Conservation (phyloP, 2,797 vertebrate genomes). For the Notoglanidium macrostoma region DNA sequence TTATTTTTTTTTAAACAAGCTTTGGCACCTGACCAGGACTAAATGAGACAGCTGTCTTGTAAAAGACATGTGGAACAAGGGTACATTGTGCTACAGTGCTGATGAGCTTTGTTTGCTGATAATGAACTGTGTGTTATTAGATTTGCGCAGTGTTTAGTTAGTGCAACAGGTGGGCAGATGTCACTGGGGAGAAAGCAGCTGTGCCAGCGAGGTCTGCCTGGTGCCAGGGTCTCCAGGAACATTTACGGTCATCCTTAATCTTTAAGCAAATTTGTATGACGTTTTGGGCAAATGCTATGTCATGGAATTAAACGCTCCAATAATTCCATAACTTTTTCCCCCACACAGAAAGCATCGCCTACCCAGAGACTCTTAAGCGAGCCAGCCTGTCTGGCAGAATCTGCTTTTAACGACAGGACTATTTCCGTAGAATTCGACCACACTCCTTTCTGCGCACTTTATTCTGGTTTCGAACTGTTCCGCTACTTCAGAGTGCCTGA, state of each 20-base stretch:
- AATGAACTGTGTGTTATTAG: background rate
- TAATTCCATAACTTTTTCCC: background rate
- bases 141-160: slow-evolving; percentile 22
- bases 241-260: background rate
- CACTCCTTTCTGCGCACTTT: slow-evolving; percentile 27
- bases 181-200: background rate
- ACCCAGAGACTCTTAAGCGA: background rate
- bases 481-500: slow-evolving; percentile 18
- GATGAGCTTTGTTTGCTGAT: slow-evolving; percentile 4
- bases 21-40: background rate
- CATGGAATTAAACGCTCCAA: background rate
- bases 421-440: slow-evolving; percentile 29
- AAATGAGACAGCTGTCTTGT: slow-evolving; percentile 25
- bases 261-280: background rate
- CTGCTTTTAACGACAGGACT: background rate
- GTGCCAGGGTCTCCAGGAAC: background rate
- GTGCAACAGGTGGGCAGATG: slow-evolving; percentile 13
- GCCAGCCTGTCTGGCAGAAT: slow-evolving; percentile 25
- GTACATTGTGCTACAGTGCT: background rate
- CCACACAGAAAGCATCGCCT: background rate
- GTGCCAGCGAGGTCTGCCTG: background rate
- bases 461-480: slow-evolving; percentile 22
- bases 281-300: background rate
- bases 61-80: slow-evolving; percentile 20
- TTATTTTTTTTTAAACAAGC: background rate